Percentiles rank a stretch among this genome's conserved stretches.
Evolutionary conservation across 2,113 vertebrate genomes (phyloP).

Genomic region (Stigmatopora nigra): DNA sequence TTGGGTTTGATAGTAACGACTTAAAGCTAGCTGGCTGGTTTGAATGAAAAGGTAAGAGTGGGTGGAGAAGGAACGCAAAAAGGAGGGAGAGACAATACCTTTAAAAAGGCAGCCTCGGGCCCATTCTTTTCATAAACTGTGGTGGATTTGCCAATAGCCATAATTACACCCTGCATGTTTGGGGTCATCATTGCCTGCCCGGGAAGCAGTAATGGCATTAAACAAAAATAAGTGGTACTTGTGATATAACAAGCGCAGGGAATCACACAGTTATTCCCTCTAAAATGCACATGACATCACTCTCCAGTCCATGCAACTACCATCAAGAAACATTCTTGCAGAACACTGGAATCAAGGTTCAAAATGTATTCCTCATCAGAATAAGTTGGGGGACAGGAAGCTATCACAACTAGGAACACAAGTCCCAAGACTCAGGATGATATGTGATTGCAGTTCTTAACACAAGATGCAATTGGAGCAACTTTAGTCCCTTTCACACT

Average conservation of each 20-base stretch:
- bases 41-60: constrained; percentile 7
- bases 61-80: constrained; percentile 15
- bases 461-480: background rate
- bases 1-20: background rate
- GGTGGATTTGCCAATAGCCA: constrained; percentile 98
- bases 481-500: background rate
- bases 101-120: constrained; percentile 97
- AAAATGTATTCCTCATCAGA: constrained; percentile 16
- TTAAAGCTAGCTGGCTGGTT: background rate
- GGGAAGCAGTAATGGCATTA: constrained; percentile 72
- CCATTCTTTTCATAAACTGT: constrained; percentile 95
- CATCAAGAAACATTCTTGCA: constrained; percentile 32
- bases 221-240: constrained; percentile 38
- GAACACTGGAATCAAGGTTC: constrained; percentile 19
- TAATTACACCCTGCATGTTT: constrained; percentile 99
- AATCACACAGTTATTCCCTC: constrained; percentile 20
- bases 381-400: constrained; percentile 16
- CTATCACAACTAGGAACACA: constrained; percentile 13
- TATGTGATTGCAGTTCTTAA: background rate
- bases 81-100: constrained; percentile 73
- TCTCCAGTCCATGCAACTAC: constrained; percentile 55
- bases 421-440: constrained; percentile 18
- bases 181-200: constrained; percentile 98
- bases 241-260: constrained; percentile 25
- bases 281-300: constrained; percentile 43